phyloP scores from a whole-genome alignment of 2,113 vertebrate genomes.

The Phyllostomus discolor region DNA sequence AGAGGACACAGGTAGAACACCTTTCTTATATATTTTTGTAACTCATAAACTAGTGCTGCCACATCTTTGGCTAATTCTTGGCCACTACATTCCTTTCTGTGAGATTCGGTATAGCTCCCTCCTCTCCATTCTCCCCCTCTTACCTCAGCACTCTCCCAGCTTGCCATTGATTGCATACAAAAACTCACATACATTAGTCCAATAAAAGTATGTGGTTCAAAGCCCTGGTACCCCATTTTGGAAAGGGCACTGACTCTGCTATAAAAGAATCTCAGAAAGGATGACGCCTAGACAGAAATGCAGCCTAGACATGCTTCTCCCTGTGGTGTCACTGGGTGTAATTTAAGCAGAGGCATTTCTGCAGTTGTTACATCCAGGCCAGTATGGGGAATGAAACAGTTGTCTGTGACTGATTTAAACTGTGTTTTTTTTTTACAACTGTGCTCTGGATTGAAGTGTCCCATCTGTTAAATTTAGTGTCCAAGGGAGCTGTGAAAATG shows the following conservation, averaged over 20 bases:
- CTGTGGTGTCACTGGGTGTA: conserved; percentile 65
- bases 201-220: conserved; percentile 32
- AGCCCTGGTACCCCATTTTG: conserved; percentile 1
- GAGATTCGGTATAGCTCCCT: background rate
- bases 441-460: conserved; percentile 68
- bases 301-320: conserved; percentile 66
- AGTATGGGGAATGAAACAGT: conserved; percentile 75
- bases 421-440: conserved; percentile 72
- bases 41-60: background rate
- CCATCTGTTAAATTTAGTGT: conserved; percentile 76
- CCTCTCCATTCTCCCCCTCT: background rate
- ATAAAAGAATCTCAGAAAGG: conserved; percentile 59
- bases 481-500: conserved; percentile 54
- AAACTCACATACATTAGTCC: background rate
- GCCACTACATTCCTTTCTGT: background rate
- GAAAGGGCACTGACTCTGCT: conserved; percentile 37
- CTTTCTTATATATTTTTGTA: background rate
- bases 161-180: background rate
- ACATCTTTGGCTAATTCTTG: background rate
- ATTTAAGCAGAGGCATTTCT: conserved; percentile 74
- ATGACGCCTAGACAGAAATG: conserved; percentile 1
- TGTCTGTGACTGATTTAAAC: conserved; percentile 78
- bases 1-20: background rate
- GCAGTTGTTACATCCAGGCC: conserved; percentile 74
- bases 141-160: background rate